These are phyloP conservation scores for Lates japonicus DNA, from an alignment of 2,797 vertebrate species.

Conservation along the genomic window DNA sequence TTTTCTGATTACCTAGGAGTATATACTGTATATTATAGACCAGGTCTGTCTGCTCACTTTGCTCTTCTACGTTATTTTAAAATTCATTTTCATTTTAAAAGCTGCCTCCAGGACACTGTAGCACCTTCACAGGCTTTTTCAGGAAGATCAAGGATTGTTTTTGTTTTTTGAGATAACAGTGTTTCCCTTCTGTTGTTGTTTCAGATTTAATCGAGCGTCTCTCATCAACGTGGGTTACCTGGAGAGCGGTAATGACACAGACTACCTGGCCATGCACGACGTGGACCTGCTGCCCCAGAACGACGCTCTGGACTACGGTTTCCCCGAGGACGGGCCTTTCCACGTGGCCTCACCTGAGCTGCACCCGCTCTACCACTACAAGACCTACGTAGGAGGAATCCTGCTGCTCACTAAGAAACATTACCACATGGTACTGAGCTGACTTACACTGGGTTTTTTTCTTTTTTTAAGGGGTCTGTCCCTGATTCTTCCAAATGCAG, in stretches of 20 bases:
- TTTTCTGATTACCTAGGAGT: no score
- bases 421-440: constrained; percentile 88
- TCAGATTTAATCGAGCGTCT: constrained; percentile 96
- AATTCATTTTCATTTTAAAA: no score
- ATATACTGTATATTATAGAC: no score
- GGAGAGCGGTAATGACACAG: constrained; percentile 95
- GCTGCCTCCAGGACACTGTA: no score
- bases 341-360: constrained; percentile 96
- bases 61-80: no score
- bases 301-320: constrained; percentile 93
- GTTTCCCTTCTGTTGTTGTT: background rate
- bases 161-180: no score
- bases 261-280: constrained; percentile 98
- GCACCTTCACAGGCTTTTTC: no score
- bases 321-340: constrained; percentile 93
- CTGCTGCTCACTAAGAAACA: constrained; percentile 96
- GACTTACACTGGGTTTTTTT: background rate
- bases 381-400: constrained; percentile 97
- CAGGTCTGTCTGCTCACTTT: no score
- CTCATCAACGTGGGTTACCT: constrained; percentile 95
- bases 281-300: constrained; percentile 97
- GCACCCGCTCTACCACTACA: constrained; percentile 98
- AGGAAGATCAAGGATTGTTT: no score
- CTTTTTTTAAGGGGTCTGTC: background rate
- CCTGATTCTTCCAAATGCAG: background rate